Evolutionary conservation across 2,888 invertebrate genomes (phyloP).

Genomic region (Zaprionus bogoriensis): DNA sequence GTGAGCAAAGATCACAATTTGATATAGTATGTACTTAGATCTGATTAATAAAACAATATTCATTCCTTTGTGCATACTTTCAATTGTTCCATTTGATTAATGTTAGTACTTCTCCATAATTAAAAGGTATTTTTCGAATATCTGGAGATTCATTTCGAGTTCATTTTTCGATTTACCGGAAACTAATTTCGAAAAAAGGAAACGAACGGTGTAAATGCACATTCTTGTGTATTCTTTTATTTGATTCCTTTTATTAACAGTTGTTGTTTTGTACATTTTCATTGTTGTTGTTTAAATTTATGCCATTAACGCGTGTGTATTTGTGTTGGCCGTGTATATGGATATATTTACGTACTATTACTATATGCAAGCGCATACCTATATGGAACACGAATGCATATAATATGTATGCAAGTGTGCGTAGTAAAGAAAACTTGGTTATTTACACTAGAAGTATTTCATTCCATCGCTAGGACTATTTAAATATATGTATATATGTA

Average conservation of each 20-base stretch:
- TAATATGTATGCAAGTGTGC: constrained; percentile 46
- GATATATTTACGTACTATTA: constrained; percentile 27
- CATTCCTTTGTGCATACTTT: too few relatives aligned
- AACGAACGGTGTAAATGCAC: not conserved
- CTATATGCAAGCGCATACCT: too few relatives aligned
- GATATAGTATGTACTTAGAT: too few relatives aligned
- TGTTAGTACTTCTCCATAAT: too few relatives aligned
- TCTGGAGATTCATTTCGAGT: too few relatives aligned
- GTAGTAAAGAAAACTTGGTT: constrained; percentile 74
- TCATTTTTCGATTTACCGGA: too few relatives aligned
- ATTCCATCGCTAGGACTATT: constrained; percentile 59
- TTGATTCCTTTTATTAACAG: constrained; percentile 64
- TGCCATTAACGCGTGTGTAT: constrained; percentile 56
- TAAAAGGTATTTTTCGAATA: too few relatives aligned
- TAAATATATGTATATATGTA: constrained; percentile 50
- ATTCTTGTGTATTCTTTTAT: constrained; percentile 46
- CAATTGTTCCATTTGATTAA: too few relatives aligned
- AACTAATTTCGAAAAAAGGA: too few relatives aligned
- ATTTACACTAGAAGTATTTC: constrained; percentile 65
- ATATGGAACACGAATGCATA: too few relatives aligned
- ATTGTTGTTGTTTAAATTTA: constrained; percentile 66
- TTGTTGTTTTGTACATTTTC: constrained; percentile 72
- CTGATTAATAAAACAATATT: too few relatives aligned
- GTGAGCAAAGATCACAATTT: too few relatives aligned
- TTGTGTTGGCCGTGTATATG: constrained; percentile 24